Evolutionary conservation across 37 sponge, comb jelly and placozoan genomes (phyloP).

Genomic region (Chondrilla cf. caribensis): DNA sequence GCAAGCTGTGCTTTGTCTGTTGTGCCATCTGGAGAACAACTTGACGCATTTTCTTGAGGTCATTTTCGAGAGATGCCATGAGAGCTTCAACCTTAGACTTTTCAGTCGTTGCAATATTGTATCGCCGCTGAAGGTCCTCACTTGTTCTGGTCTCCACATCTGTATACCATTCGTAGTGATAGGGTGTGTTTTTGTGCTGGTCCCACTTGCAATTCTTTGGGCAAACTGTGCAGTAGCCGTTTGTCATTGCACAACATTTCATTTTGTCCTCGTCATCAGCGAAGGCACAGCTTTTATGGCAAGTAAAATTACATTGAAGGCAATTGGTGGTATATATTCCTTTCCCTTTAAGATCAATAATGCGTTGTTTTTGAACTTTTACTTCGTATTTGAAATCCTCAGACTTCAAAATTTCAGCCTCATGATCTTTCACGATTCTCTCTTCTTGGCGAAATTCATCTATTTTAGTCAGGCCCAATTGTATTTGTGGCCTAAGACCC

Average conservation of each 20-base stretch:
- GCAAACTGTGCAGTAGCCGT: slow-evolving; percentile 49
- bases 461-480: slow-evolving; percentile 33
- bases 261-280: slow-evolving; percentile 51
- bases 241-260: slow-evolving; percentile 66
- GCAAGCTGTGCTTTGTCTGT: not conserved
- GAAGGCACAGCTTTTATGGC: slow-evolving; percentile 53
- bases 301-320: slow-evolving; percentile 64
- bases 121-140: slow-evolving; percentile 53
- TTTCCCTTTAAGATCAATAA: slow-evolving; percentile 16
- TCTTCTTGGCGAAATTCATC: slow-evolving; percentile 51
- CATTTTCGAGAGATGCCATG: slow-evolving; percentile 6
- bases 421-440: slow-evolving; percentile 23
- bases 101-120: slow-evolving; percentile 26
- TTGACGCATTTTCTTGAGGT: not conserved
- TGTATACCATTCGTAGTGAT: slow-evolving; percentile 47
- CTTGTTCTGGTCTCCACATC: slow-evolving; percentile 44
- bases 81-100: slow-evolving; percentile 29
- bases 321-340: slow-evolving; percentile 73
- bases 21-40: not conserved
- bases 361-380: slow-evolving; percentile 27
- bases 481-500: slow-evolving; percentile 48
- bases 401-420: slow-evolving; percentile 41
- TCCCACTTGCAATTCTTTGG: slow-evolving; percentile 57
- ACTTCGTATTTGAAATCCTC: slow-evolving; percentile 61
- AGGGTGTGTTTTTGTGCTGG: slow-evolving; percentile 53